A percentile compares a stretch with the other conserved stretches of the same genome.
Evolutionary conservation across 2,888 invertebrate species (phyloP).

Genomic region (Bombylius discolor): DNA sequence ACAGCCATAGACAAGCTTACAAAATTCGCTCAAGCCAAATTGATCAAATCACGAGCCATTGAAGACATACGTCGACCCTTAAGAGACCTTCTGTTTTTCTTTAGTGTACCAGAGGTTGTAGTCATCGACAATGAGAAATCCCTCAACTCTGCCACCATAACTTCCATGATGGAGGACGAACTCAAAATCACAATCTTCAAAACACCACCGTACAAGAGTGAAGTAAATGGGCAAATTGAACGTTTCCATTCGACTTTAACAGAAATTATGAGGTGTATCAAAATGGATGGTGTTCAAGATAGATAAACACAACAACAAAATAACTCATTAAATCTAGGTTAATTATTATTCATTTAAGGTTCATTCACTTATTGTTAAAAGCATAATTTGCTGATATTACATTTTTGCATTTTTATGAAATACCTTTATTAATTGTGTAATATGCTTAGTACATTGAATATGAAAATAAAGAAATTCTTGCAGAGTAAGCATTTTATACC

Average conservation of each 20-base stretch:
- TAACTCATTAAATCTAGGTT: too few relatives aligned
- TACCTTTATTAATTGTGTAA: too few relatives aligned
- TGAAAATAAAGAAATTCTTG: too few relatives aligned
- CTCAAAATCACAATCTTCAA: conserved; percentile 12
- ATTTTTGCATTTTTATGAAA: too few relatives aligned
- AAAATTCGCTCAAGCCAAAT: conserved; percentile 7
- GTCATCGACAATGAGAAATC: conserved; percentile 16
- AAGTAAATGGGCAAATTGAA: conserved; percentile 12
- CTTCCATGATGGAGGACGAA: conserved; percentile 12
- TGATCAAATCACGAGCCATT: conserved; percentile 8
- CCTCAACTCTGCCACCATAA: conserved; percentile 12
- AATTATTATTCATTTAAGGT: too few relatives aligned
- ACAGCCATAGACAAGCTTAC: conserved; percentile 13
- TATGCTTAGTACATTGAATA: too few relatives aligned
- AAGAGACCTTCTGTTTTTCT: conserved; percentile 12
- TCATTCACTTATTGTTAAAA: too few relatives aligned
- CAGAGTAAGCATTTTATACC: too few relatives aligned
- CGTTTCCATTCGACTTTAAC: conserved; percentile 15
- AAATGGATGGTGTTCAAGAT: too few relatives aligned
- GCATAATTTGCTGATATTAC: too few relatives aligned
- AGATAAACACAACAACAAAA: too few relatives aligned
- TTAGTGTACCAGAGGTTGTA: conserved; percentile 11
- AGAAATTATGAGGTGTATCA: conserved; percentile 15
- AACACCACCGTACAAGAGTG: conserved; percentile 11
- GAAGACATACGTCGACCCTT: conserved; percentile 11